These are phyloP conservation scores for Tenthredo scrophulariae DNA, from an alignment of 2,888 invertebrate genomes.

Conservation along the genomic window DNA sequence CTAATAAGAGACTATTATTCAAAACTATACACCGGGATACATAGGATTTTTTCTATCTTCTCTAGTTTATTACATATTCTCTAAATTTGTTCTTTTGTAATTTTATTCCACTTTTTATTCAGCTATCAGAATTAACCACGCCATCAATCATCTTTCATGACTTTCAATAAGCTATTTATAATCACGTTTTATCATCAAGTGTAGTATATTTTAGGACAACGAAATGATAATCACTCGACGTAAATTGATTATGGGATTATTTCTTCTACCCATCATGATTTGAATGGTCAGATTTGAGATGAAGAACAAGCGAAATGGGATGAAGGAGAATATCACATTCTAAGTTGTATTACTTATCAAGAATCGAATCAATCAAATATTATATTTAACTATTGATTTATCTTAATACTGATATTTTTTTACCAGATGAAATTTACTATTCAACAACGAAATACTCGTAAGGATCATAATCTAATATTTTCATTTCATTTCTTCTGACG, in stretches of 20 bases:
- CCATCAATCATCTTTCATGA: background rate
- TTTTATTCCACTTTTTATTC: slow-evolving; percentile 4
- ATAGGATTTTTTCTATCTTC: slow-evolving; percentile 16
- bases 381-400: slow-evolving; percentile 26
- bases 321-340: background rate
- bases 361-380: slow-evolving; percentile 17
- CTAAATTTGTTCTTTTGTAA: background rate
- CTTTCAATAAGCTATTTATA: slow-evolving; percentile 6
- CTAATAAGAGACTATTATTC: slow-evolving; percentile 33
- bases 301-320: background rate
- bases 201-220: slow-evolving; percentile 30
- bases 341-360: background rate
- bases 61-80: background rate
- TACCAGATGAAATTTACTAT: background rate
- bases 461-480: slow-evolving; percentile 39
- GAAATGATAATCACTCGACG: slow-evolving; percentile 28
- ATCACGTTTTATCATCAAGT: background rate
- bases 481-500: background rate
- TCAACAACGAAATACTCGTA: slow-evolving; percentile 50
- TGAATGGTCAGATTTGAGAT: background rate
- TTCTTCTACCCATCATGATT: background rate
- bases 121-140: background rate
- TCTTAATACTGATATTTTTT: slow-evolving; percentile 36
- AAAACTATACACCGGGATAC: slow-evolving; percentile 16
- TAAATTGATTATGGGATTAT: background rate